Base-by-base conservation (phyloP, 2,113 vertebrate species). In the Cathartes aura region DNA sequence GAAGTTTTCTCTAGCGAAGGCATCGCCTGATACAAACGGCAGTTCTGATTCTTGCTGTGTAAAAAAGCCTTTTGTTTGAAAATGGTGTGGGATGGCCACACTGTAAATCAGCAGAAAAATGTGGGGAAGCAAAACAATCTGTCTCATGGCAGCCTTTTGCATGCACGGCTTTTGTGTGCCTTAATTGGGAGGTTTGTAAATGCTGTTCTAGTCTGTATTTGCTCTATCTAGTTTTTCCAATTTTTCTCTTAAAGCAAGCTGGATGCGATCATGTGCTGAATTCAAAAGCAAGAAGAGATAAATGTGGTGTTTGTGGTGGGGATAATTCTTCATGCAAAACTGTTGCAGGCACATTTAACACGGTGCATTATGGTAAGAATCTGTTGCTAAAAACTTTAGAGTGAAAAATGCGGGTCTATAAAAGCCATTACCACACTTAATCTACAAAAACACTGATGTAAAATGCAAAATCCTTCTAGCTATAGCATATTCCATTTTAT, bases 281-380 rank as follows among this genome's bases (percentile, higher is more conserved):
- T 98, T 99, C 99, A 80, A 99, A 99, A 98, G 99, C 99, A 92
- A 99, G 99, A 97, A 99, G 99, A 98, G 99, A 99, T 98, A 99
- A 99, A 97, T 99, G 99, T 94, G 99, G 99, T 12, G 99, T 99
- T 93, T 99, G 99, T 56, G 99, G 99, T 86, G 99, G 99, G 11
- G 99, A 99, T 98, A 99, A 99, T 98, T 99, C 99, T 78, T 99
- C 99, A 27, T 99, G 99, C 98, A 99, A 99, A 98, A 99, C 99
- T 22, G 98, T 99, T 78, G 99, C 99, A 71, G 99, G 99, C 93
- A 99, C 99, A 68, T 99, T 99, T 97, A 99, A 99, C 98, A 99
- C 98, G 3, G 99, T 99, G 87, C 99, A 98, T 98, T 99, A 99
- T 80, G 99, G 99, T 99, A 98, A 98, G 98, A 95, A 93, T 94